Base-by-base conservation (phyloP, 2,797 vertebrate genomes). In the Pipistrellus pipistrellus region DNA sequence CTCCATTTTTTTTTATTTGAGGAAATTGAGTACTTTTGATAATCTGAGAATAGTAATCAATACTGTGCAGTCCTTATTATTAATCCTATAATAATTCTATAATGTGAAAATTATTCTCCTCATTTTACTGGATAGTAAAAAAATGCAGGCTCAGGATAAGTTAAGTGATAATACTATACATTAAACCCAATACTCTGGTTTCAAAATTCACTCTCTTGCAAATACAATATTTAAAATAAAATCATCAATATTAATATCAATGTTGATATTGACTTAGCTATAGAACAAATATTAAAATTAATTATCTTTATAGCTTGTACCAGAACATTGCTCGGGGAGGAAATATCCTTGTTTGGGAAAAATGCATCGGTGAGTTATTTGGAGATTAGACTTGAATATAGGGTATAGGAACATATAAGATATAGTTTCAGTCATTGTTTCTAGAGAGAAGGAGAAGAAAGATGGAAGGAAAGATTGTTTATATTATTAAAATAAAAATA, bases 151-250 rank as follows among this genome's bases (percentile, higher is more conserved):
- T 68, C 30, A 84, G 10, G 25, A 76, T 48, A 94, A 71, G 27
- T 71, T 75, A 96, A 85, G 21, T 44, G 17, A 12, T 35, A 75
- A 27, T 59, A 91, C 10, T 83, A 84, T 17, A 55, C 90, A 64
- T 90, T 85, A 85, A 89, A 55, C 3, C 21, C 15, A 76, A 2
- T 66, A 21, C 46, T 91, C n/a, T 94, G 8, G 85, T 77, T 80
- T 73, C 27, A 83, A 30, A 91, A 90, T 68, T 82, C 11, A 62
- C 7, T 12, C 12, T 53, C 7, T 23, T 78, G 15, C 3, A 46
- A 82, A 66, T 48, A 59, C 3, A 91, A 75, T 59, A 27, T 44
- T 12, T 6, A 91, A 82, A 93, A 78, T 88, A 81, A 30, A 78
- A 62, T 32, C n/a, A 92, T 2, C 4, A 91, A 59, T 78, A 71